Evolutionary conservation across 2,888 invertebrate species (phyloP).

Genomic region (Phyto melanocephala): DNA sequence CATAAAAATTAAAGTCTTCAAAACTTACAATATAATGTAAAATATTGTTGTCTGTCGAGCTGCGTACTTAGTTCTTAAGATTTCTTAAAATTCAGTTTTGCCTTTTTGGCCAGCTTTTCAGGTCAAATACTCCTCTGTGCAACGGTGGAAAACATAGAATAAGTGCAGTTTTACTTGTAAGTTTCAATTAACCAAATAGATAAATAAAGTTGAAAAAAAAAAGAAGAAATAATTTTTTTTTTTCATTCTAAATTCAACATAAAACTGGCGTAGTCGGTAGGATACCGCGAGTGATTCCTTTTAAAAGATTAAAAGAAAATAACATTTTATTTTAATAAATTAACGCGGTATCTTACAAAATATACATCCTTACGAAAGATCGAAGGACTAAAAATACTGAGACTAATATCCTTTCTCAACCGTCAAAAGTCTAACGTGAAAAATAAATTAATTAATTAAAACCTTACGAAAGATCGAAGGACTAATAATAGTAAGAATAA

Average conservation of each 20-base stretch:
- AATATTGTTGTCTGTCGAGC: too few relatives aligned
- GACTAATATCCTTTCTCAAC: not conserved
- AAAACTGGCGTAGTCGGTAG: not conserved
- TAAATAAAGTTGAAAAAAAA: too few relatives aligned
- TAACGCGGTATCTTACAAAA: not conserved
- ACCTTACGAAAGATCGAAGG: too few relatives aligned
- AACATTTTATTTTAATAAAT: not conserved
- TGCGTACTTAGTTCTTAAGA: too few relatives aligned
- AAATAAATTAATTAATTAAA: not conserved
- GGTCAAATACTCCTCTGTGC: too few relatives aligned
- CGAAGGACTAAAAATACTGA: not conserved
- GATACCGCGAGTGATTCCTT: conserved; percentile 1
- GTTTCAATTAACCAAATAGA: not conserved
- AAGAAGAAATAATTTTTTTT: not conserved
- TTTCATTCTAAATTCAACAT: not conserved
- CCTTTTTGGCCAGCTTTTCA: too few relatives aligned
- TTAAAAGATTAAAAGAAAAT: not conserved
- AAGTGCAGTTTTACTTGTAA: not conserved
- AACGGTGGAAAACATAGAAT: not conserved
- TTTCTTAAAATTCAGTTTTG: too few relatives aligned
- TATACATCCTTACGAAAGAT: not conserved
- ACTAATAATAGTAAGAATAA: not conserved
- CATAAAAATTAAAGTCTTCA: too few relatives aligned
- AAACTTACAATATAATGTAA: too few relatives aligned
- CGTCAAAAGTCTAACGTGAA: not conserved